These are phyloP conservation scores for Uropsilus gracilis DNA, from an alignment of 2,113 vertebrate genomes.

Conservation along the genomic window DNA sequence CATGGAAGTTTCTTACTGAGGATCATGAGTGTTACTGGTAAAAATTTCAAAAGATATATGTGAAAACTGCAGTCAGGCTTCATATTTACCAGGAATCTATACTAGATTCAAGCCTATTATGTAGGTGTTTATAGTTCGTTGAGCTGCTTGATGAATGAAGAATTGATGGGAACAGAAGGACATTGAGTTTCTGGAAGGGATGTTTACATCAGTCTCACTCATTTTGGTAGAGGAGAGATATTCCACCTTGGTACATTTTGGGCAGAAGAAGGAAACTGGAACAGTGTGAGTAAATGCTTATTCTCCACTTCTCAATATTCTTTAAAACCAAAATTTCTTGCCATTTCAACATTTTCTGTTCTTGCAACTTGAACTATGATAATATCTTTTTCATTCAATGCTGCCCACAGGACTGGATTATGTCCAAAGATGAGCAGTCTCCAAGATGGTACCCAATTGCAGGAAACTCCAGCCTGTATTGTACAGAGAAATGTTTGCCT, in stretches of 20 bases:
- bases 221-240: not conserved
- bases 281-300: not conserved
- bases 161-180: not conserved
- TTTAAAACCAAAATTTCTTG: constrained; percentile 16
- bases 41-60: not conserved
- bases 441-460: not conserved
- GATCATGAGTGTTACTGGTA: not conserved
- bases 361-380: not conserved
- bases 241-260: not conserved
- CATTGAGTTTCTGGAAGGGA: not conserved
- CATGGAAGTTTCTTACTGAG: not conserved
- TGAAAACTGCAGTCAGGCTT: not conserved
- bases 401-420: not conserved
- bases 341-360: not conserved
- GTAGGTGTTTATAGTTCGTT: not conserved
- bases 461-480: not conserved
- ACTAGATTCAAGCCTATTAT: not conserved
- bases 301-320: constrained; percentile 23
- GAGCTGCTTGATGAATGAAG: not conserved
- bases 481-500: not conserved
- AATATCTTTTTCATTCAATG: not conserved
- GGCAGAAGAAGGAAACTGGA: not conserved
- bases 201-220: not conserved
- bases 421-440: not conserved
- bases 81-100: not conserved